Conservation (phyloP, 2,888 invertebrate genomes). For the Eutolmus rufibarbis region DNA sequence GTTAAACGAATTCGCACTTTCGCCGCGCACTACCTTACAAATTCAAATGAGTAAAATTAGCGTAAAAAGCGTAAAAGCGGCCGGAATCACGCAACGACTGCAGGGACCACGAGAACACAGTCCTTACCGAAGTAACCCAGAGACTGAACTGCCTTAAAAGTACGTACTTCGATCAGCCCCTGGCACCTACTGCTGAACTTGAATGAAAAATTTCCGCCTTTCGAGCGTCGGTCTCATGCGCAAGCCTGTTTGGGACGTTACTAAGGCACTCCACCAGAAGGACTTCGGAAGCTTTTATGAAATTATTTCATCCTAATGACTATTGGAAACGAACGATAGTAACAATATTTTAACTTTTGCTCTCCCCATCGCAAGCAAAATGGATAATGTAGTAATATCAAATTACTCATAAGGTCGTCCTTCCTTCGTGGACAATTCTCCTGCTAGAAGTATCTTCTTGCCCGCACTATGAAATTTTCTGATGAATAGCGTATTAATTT, state of each 20-base stretch:
- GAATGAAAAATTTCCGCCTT: background rate
- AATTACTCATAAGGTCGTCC: background rate
- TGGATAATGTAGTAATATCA: background rate
- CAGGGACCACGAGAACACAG: background rate
- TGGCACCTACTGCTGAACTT: background rate
- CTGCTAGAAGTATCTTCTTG: background rate
- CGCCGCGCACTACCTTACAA: background rate
- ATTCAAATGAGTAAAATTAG: conserved; percentile 20
- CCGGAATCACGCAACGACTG: background rate
- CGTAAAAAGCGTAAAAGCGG: conserved; percentile 1
- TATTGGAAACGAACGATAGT: background rate
- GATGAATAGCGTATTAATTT: background rate
- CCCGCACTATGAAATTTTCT: background rate
- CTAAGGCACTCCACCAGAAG: background rate
- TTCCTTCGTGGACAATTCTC: background rate
- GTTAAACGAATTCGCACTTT: background rate
- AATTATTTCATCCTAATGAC: background rate
- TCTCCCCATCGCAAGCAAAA: background rate
- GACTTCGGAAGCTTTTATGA: background rate
- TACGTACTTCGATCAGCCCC: background rate
- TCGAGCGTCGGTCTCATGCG: background rate
- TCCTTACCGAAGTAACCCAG: background rate
- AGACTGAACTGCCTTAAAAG: background rate
- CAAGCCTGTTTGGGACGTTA: background rate
- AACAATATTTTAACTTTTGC: background rate